These are phyloP conservation scores for Hepsetus odoe DNA, from an alignment of 2,113 vertebrate genomes.

Conservation along the genomic window DNA sequence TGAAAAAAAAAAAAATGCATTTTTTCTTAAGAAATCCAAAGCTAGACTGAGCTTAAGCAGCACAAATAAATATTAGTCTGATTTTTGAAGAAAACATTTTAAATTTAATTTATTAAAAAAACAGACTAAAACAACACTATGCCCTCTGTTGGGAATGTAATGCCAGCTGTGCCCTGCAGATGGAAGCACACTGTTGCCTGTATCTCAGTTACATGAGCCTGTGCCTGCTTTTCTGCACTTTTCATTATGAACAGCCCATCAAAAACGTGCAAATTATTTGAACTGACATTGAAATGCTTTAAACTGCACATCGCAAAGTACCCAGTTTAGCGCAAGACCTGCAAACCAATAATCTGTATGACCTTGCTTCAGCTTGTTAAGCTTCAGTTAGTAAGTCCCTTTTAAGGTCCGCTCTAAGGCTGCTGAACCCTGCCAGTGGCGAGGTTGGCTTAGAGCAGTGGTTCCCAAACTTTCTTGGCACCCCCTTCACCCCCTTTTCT, in stretches of 20 bases:
- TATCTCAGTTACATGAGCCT: not conserved
- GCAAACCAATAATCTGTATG: not conserved
- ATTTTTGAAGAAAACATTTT: not conserved
- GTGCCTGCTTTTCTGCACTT: not conserved
- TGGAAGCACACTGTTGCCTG: not conserved
- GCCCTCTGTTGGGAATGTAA: not conserved
- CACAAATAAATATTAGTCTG: too few species aligned
- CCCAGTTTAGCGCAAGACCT: not conserved
- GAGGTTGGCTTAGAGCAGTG: too few species aligned
- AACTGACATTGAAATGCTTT: not conserved
- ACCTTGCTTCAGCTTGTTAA: too few species aligned
- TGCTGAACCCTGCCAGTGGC: too few species aligned
- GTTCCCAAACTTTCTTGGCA: too few species aligned
- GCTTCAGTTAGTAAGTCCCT: too few species aligned
- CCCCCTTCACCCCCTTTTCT: too few species aligned
- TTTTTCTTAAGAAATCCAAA: not conserved
- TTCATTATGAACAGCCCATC: not conserved
- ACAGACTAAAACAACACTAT: not conserved
- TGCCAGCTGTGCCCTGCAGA: not conserved
- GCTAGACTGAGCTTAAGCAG: not conserved
- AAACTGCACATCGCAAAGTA: not conserved
- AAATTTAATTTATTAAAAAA: not conserved
- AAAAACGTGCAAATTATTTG: not conserved
- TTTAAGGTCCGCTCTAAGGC: too few species aligned
- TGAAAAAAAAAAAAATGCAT: too few species aligned